Base-by-base conservation (phyloP, 2,888 invertebrate genomes). In the Fissipunctia ypsillon region DNA sequence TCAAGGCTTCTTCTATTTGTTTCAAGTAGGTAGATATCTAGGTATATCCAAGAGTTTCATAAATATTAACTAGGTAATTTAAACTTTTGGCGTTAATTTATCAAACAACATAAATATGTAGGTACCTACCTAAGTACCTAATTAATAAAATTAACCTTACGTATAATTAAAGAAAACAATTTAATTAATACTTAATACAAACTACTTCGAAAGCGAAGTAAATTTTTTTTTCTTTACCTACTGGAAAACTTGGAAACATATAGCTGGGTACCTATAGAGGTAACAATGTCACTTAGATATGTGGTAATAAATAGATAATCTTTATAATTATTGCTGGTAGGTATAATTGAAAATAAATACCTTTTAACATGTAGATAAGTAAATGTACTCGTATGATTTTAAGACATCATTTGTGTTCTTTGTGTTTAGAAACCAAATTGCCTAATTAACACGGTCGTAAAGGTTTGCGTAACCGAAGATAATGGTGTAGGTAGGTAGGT, bases 371-470 rank as follows among this genome's bases (percentile, higher is more conserved):
- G 10, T 63, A 38, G 22, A 12, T 67, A 22, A 59, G 12, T 56
- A 65, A 59, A 80, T 63, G 25, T 74, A 25, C 35, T 63, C 35
- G 10, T 35, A 66, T 69, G 64, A 63, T 74, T 80, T 76, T 59
- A 70, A 38, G 59, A 73, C 72, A 75, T 73, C 59, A 83, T 83
- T 79, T 60, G 71, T 72, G 81, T 77, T 66, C 80, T 80, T 76
- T 80, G 70, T 63, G 79, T 75, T 78, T 73, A 80, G 80, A 81
- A 82, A 83, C 81, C 80, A 84, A 88, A 88, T 89, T 87, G 88
- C 71, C 80, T 88, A 88, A 91, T 92, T 92, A 90, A 88, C 88
- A 79, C 64, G 56, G 69, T 83, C 83, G 84, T 90, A 87, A 90
- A 90, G 81, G 67, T 84, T 88, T 89, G 82, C 88, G 86, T 88